phyloP scores from a whole-genome alignment of 2,888 invertebrate genomes.

The Andrena bucephala region DNA sequence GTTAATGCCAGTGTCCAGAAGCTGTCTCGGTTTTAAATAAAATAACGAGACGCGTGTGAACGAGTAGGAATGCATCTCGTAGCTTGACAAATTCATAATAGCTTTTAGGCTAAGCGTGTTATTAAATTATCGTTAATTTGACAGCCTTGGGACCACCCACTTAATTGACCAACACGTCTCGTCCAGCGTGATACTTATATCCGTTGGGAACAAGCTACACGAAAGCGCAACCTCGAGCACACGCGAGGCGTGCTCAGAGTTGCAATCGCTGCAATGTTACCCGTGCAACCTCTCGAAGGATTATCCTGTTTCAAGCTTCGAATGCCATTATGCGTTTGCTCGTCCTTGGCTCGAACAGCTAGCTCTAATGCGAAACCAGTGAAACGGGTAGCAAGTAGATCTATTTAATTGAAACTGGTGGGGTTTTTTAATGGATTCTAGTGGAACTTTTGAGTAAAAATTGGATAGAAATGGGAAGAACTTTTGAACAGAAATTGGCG shows the following conservation, averaged over 20 bases:
- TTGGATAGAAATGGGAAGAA: too few relatives aligned
- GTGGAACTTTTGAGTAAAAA: too few relatives aligned
- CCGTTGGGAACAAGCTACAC: constrained; percentile 7
- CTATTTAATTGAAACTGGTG: too few relatives aligned
- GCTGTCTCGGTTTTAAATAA: constrained; percentile 4
- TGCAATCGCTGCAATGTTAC: constrained; percentile 13
- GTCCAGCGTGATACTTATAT: constrained; percentile 4
- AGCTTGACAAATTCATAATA: constrained; percentile 32
- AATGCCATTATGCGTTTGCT: constrained; percentile 23
- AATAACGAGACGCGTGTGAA: constrained; percentile 15
- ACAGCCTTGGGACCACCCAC: constrained; percentile 26
- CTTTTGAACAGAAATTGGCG: too few relatives aligned
- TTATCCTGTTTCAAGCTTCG: constrained; percentile 18
- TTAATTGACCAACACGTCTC: constrained; percentile 24
- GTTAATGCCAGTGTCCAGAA: constrained; percentile 16
- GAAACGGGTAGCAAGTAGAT: not conserved
- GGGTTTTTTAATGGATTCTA: too few relatives aligned
- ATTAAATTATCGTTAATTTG: constrained; percentile 48
- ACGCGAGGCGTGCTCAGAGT: not conserved
- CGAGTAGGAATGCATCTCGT: not conserved
- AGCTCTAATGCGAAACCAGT: not conserved
- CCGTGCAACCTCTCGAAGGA: constrained; percentile 24
- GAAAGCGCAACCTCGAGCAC: constrained; percentile 5
- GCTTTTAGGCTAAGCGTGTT: constrained; percentile 16
- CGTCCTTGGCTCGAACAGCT: constrained; percentile 40